Evolutionary conservation across 64 coral and sea anemone species (phyloP).

Genomic region (Cladopsammia gracilis): DNA sequence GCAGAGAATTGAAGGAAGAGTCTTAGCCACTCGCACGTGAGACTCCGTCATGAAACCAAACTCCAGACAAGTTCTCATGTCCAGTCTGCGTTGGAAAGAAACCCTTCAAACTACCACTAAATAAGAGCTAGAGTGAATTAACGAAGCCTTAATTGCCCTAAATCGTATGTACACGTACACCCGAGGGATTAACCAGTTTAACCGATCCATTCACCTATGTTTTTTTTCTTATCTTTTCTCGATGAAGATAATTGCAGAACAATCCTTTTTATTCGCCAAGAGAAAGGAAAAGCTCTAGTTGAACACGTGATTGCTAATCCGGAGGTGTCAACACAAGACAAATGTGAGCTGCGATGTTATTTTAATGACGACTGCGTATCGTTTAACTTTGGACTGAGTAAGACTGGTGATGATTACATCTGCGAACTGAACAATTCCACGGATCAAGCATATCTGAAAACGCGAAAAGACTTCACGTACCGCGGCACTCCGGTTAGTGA

Average conservation of each 20-base stretch:
- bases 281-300: neutral
- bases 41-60: too few species aligned
- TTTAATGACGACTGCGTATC: neutral
- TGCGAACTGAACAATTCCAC: slow-evolving; percentile 21
- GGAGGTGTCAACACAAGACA: neutral
- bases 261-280: neutral
- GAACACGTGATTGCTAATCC: neutral
- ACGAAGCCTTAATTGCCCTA: too few species aligned
- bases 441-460: neutral
- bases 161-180: too few species aligned
- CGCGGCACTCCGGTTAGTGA: neutral
- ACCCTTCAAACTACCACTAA: too few species aligned
- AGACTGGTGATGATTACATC: neutral
- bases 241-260: neutral
- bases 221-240: neutral
- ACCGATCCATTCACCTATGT: too few species aligned
- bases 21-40: too few species aligned
- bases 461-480: neutral
- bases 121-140: too few species aligned
- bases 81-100: too few species aligned
- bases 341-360: neutral
- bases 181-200: too few species aligned
- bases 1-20: too few species aligned
- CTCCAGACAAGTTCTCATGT: too few species aligned
- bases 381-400: neutral